These are phyloP conservation scores for Pristis pectinata DNA, from an alignment of 2,797 vertebrate genomes.

Conservation along the genomic window DNA sequence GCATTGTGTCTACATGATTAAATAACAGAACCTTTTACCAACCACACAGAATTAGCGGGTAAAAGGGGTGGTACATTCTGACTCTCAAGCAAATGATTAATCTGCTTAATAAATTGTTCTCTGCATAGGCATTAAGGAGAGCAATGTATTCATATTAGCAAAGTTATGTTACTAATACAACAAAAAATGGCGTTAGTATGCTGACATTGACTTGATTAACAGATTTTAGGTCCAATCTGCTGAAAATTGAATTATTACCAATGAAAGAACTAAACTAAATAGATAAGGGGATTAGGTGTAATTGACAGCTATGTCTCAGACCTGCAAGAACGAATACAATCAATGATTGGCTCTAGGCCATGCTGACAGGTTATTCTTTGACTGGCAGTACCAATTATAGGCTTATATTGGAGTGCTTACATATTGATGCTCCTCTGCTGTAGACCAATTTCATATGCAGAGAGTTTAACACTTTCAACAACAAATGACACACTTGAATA, in stretches of 20 bases:
- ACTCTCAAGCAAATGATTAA: background rate
- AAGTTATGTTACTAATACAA: background rate
- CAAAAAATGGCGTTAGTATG: background rate
- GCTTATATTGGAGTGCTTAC: background rate
- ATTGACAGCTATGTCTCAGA: background rate
- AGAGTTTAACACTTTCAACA: background rate
- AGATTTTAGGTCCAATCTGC: background rate
- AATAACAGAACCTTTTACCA: background rate
- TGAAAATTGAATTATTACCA: background rate
- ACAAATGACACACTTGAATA: background rate
- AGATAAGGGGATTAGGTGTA: background rate
- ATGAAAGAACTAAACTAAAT: background rate
- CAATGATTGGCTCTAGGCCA: background rate
- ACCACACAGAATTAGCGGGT: background rate
- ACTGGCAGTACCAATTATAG: background rate
- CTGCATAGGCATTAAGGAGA: background rate
- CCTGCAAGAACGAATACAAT: background rate
- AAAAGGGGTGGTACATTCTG: background rate
- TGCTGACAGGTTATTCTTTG: background rate
- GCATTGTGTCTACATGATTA: too few species aligned
- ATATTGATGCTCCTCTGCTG: too few species aligned
- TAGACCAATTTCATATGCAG: too few species aligned
- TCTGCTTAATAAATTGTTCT: background rate
- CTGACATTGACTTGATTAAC: background rate
- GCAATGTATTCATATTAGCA: background rate